Conservation (phyloP, 2,888 invertebrate genomes). For the Drosophila rellima region DNA sequence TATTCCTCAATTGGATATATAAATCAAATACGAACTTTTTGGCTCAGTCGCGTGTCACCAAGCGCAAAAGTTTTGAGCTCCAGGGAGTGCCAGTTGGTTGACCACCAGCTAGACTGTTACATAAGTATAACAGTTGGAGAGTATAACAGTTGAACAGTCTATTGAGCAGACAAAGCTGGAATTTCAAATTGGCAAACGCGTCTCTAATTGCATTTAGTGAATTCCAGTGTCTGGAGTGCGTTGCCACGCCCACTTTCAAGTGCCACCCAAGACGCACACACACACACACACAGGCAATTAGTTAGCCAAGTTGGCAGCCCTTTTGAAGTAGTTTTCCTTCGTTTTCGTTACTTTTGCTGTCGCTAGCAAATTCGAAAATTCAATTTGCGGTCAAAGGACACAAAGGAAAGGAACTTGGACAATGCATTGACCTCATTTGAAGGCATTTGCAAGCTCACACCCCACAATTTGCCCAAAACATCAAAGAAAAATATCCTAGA, state of each 20-base stretch:
- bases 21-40: conserved; percentile 68
- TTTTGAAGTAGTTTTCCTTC: conserved; percentile 25
- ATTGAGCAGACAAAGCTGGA: not conserved
- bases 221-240: conserved; percentile 8
- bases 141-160: conserved; percentile 9
- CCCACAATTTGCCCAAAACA: conserved; percentile 17
- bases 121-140: conserved; percentile 2
- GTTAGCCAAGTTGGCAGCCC: conserved; percentile 39
- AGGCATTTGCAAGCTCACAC: conserved; percentile 16
- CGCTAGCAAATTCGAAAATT: conserved; percentile 28
- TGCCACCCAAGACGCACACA: conserved; percentile 23
- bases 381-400: conserved; percentile 23
- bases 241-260: conserved; percentile 42
- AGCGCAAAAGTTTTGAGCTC: conserved; percentile 35
- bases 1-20: conserved; percentile 71
- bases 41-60: conserved; percentile 51
- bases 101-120: conserved; percentile 31
- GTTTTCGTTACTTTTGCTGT: conserved; percentile 15
- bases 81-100: conserved; percentile 34
- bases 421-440: conserved; percentile 53
- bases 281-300: conserved; percentile 38
- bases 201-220: conserved; percentile 65
- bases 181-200: conserved; percentile 30
- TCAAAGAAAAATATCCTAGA: conserved; percentile 38
- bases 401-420: conserved; percentile 34